Conservation (phyloP, 2,888 invertebrate species). For the Hydrotaea cyrtoneurina region DNA sequence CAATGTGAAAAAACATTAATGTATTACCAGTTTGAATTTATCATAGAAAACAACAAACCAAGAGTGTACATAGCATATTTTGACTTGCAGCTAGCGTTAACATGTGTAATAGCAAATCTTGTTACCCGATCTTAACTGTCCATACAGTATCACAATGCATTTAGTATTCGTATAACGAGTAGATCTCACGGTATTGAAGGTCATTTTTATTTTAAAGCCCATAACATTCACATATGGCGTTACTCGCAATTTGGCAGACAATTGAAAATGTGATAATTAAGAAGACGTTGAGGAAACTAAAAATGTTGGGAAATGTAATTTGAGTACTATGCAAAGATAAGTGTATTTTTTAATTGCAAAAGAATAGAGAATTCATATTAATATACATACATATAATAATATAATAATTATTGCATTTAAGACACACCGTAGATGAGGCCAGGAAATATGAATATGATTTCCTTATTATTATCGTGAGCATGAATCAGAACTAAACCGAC, state of each 20-base stretch:
- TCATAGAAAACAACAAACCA: too few species aligned
- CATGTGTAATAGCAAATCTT: conserved; percentile 22
- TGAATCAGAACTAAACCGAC: too few species aligned
- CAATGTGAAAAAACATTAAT: too few species aligned
- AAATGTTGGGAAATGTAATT: conserved; percentile 43
- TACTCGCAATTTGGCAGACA: conserved; percentile 9
- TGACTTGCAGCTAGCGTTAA: neutral
- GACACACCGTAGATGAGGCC: neutral
- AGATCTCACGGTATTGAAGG: conserved; percentile 63
- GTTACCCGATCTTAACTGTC: too few species aligned
- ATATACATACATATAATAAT: too few species aligned
- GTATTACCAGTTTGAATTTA: too few species aligned
- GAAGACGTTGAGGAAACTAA: conserved; percentile 20
- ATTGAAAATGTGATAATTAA: conserved; percentile 33
- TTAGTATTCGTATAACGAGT: neutral
- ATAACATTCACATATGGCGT: neutral
- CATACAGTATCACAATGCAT: conserved; percentile 1
- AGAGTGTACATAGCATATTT: neutral
- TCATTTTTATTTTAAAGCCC: conserved; percentile 47
- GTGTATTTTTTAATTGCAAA: neutral
- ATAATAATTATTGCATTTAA: conserved; percentile 14
- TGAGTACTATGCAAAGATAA: conserved; percentile 5
- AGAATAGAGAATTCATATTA: neutral
- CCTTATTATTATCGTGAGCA: too few species aligned
- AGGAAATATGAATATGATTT: neutral